Evolutionary conservation across 2,888 invertebrate species (phyloP).

Genomic region (Monoplex corrugatus): DNA sequence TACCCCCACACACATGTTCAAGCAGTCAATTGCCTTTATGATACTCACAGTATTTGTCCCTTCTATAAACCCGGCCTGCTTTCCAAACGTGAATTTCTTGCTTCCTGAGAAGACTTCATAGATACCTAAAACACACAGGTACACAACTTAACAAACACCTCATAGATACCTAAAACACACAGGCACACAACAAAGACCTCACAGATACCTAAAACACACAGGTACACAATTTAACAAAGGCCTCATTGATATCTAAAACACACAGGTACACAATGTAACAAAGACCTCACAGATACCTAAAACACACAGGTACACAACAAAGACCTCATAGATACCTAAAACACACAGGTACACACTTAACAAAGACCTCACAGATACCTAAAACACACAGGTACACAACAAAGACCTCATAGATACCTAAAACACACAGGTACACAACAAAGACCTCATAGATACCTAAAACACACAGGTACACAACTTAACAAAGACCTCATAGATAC

Average conservation of each 20-base stretch:
- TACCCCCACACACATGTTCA: not conserved
- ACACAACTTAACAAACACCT: not conserved
- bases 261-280: not conserved
- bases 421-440: too few relatives aligned
- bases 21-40: not conserved
- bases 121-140: slow-evolving; percentile 84
- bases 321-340: not conserved
- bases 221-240: too few relatives aligned
- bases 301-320: not conserved
- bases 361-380: too few relatives aligned
- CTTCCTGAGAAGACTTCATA: slow-evolving; percentile 98
- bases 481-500: too few relatives aligned
- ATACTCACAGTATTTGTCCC: slow-evolving; percentile 94
- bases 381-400: too few relatives aligned
- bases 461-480: too few relatives aligned
- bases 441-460: too few relatives aligned
- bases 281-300: too few relatives aligned
- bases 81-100: slow-evolving; percentile 97
- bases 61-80: slow-evolving; percentile 95
- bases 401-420: too few relatives aligned
- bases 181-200: not conserved
- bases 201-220: not conserved
- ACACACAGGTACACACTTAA: too few relatives aligned
- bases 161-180: not conserved
- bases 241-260: too few relatives aligned